Conservation (phyloP, 2,113 vertebrate genomes). For the Hippolais icterina region DNA sequence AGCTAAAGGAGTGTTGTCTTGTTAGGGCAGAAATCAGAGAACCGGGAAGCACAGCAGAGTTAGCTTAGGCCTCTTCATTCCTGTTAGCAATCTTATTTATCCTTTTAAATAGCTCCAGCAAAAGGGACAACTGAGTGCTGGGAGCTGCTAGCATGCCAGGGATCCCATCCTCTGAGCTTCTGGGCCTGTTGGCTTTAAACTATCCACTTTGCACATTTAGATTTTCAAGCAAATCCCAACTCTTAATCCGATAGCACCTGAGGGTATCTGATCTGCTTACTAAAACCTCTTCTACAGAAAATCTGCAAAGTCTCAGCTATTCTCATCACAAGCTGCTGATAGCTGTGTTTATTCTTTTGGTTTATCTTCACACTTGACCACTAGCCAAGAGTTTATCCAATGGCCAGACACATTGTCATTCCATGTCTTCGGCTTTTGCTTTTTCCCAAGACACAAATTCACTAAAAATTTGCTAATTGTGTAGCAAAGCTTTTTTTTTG, state of each 20-base stretch:
- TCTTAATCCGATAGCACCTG: background rate
- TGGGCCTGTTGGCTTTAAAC: background rate
- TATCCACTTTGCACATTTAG: background rate
- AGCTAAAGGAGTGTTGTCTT: background rate
- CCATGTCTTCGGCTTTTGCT: background rate
- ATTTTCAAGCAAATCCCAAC: background rate
- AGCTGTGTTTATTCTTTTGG: background rate
- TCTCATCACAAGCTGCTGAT: background rate
- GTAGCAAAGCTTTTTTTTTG: background rate
- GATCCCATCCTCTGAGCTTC: background rate
- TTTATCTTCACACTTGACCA: background rate
- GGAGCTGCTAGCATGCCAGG: background rate
- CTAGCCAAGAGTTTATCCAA: background rate
- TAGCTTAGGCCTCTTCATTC: background rate
- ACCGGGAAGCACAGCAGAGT: background rate
- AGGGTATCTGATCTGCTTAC: background rate
- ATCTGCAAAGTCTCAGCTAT: background rate
- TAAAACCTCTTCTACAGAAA: background rate
- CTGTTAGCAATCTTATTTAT: background rate
- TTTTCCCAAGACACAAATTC: background rate
- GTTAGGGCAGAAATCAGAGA: background rate
- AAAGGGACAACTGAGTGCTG: background rate
- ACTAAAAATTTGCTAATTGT: background rate
- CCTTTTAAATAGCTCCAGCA: background rate
- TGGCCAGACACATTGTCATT: rapidly evolving